Evolutionary conservation across 2,888 invertebrate genomes (phyloP), one percentile per base, ranked within the genome.

Genomic region (Drosophila eohydei): DNA sequence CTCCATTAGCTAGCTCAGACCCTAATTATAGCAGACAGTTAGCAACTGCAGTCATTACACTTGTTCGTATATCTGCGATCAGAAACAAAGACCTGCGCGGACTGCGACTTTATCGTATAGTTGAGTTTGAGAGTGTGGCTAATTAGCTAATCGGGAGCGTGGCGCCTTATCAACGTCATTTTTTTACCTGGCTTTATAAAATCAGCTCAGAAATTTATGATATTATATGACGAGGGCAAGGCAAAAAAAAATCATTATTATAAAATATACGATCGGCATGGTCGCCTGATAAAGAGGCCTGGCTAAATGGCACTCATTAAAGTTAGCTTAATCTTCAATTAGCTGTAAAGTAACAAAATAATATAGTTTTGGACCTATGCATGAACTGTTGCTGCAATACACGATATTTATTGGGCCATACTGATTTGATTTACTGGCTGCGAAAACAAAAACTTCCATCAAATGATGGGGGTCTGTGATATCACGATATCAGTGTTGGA

Each of bases 121-220:
- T 56, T 40, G 11, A n/a, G 44, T 12, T 40, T 38, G 38, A 34
- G 36, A 48, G 46, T 60, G 21, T 69, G 40, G 55, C 50, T 59
- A 54, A 65, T 69, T 78, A 69, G 34, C 68, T 65, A 73, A 78
- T 73, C 68, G 68, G 60, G 60, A 73, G 63, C 56, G 79, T 81
- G 60, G 52, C 48, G 11, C 28, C 61, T 83, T 87, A 78, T 76
- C 81, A 78, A 57, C 66, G 36, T 38, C 40, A 48, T 68, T 58
- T 68, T 58, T 30, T 34, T 21, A 12, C 58, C 63, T 54, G 43
- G 32, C 66, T 88, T 63, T 74, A 78, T 74, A 83, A 74, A 75
- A 85, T 80, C 86, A 88, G 66, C 80, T 79, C 40, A 30, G 41
- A 61, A 81, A 78, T 83, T 80, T 88, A 88, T 85, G 69, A 55